Conservation (phyloP, 2,888 invertebrate genomes). For the Synanthedon myopaeformis region DNA sequence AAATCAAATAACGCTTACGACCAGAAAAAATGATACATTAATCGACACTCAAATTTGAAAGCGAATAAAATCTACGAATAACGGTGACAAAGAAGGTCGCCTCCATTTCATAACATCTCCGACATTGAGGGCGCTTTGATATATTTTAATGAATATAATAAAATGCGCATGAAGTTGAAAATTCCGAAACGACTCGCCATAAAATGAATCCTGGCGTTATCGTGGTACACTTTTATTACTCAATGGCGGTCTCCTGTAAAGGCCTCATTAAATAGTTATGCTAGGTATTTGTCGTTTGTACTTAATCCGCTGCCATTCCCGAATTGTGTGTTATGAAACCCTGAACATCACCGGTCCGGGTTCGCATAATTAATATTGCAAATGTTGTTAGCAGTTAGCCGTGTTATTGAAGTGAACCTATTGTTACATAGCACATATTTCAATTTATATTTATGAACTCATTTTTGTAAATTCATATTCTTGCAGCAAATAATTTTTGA, state of each 20-base stretch:
- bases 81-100: neutral
- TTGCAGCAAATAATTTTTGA: too few species aligned
- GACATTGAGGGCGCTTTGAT: slow-evolving; percentile 4
- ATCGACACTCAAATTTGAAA: neutral
- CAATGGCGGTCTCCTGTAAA: slow-evolving; percentile 21
- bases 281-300: slow-evolving; percentile 28
- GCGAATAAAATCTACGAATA: neutral
- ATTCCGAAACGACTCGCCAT: slow-evolving; percentile 3
- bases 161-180: slow-evolving; percentile 2
- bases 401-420: neutral
- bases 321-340: slow-evolving; percentile 49
- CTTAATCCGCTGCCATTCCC: slow-evolving; percentile 38
- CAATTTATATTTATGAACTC: too few species aligned
- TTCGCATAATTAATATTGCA: slow-evolving; percentile 64
- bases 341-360: slow-evolving; percentile 34
- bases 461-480: too few species aligned
- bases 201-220: slow-evolving; percentile 7
- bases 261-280: slow-evolving; percentile 45
- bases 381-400: slow-evolving; percentile 58
- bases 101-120: slow-evolving; percentile 5
- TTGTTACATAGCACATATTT: slow-evolving; percentile 1
- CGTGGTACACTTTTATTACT: slow-evolving; percentile 19
- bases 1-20: too few species aligned
- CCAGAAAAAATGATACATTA: too few species aligned
- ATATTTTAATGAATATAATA: slow-evolving; percentile 3